phyloP scores from a whole-genome alignment of 2,113 vertebrate genomes.

The Ivindomyrus marchei region DNA sequence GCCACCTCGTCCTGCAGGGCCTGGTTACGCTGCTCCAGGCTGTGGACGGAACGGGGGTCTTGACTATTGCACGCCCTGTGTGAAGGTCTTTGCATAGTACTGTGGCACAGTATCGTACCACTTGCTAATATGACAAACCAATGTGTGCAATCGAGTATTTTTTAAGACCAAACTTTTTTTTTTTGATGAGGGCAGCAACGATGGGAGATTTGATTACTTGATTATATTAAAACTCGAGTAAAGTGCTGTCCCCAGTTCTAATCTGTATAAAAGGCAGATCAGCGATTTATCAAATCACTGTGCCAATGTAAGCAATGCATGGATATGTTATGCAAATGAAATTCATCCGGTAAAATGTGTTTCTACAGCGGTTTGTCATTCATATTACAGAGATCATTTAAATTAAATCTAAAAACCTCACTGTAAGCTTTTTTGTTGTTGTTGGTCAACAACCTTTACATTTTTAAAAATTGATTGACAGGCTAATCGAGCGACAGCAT shows the following conservation, averaged over 20 bases:
- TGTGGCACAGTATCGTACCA: not conserved
- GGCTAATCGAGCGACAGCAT: not conserved
- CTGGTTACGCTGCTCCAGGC: slow-evolving; percentile 66
- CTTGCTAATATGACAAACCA: not conserved
- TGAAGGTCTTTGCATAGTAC: not conserved
- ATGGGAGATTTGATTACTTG: not conserved
- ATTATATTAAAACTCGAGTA: not conserved
- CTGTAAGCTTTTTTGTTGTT: not conserved
- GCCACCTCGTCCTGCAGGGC: slow-evolving; percentile 56
- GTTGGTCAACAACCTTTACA: not conserved
- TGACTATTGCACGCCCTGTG: not conserved
- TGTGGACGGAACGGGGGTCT: not conserved
- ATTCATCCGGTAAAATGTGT: not conserved
- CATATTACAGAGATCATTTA: not conserved
- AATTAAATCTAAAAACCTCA: not conserved
- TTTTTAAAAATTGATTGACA: not conserved
- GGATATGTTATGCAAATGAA: not conserved
- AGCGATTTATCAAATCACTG: not conserved
- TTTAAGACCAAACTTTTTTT: not conserved
- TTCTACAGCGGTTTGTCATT: not conserved
- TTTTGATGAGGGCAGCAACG: not conserved
- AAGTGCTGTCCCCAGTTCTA: not conserved
- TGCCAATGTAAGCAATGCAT: not conserved
- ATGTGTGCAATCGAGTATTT: not conserved
- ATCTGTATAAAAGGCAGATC: not conserved